Evolutionary conservation across 2,888 invertebrate species (phyloP).

Genomic region (Yponomeuta malinellus): DNA sequence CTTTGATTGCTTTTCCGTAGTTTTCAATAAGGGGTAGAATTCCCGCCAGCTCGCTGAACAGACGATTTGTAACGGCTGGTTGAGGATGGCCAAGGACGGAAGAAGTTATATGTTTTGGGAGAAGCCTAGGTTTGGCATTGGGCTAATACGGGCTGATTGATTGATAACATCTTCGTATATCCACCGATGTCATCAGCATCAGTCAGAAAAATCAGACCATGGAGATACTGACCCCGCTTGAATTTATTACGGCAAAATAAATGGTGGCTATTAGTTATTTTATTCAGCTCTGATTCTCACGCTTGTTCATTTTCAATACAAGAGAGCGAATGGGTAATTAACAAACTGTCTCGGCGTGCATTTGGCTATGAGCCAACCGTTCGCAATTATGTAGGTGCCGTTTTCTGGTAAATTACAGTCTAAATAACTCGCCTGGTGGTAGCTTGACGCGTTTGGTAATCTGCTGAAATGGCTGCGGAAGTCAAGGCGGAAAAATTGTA

Average conservation of each 20-base stretch:
- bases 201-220: not conserved
- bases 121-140: no score
- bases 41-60: no score
- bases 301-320: conserved; percentile 1
- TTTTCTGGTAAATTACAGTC: conserved; percentile 15
- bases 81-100: no score
- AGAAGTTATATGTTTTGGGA: no score
- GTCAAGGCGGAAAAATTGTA: not conserved
- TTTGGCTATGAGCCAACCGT: conserved; percentile 10
- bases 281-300: not conserved
- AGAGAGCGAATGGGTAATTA: not conserved
- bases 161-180: no score
- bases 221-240: not conserved
- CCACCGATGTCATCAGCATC: not conserved
- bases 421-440: conserved; percentile 10
- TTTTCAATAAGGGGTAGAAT: no score
- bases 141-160: no score
- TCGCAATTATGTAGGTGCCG: conserved; percentile 13
- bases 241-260: not conserved
- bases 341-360: not conserved
- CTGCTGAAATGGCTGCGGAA: conserved; percentile 3
- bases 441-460: conserved; percentile 9
- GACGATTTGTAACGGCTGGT: no score
- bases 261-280: not conserved
- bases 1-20: no score